Conservation (phyloP, 1,140 invertebrate genomes). For the Drosophila sproati region DNA sequence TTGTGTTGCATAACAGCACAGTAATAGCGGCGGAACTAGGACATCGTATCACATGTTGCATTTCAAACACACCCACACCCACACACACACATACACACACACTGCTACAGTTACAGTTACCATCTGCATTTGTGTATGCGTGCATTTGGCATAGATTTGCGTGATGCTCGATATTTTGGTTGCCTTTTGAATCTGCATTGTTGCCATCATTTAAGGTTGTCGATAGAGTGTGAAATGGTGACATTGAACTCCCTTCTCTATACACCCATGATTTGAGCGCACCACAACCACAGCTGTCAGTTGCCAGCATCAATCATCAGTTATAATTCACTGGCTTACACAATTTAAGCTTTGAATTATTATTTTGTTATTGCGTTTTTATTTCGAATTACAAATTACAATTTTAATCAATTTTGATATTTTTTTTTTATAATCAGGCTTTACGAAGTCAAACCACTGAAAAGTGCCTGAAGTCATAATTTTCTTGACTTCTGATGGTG, state of each 20-base stretch:
- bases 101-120: neutral
- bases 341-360: slow-evolving; percentile 18
- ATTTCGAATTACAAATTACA: neutral
- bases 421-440: no score
- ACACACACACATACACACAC: slow-evolving; percentile 7
- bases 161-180: slow-evolving; percentile 44
- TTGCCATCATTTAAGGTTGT: slow-evolving; percentile 25
- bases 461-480: no score
- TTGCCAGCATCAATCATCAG: slow-evolving; percentile 64
- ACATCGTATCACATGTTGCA: slow-evolving; percentile 81
- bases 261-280: neutral
- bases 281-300: slow-evolving; percentile 19
- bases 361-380: neutral
- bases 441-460: no score
- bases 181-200: slow-evolving; percentile 18
- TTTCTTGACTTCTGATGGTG: no score
- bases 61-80: slow-evolving; percentile 51
- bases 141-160: slow-evolving; percentile 66
- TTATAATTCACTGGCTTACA: slow-evolving; percentile 24
- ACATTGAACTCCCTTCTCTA: neutral
- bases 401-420: neutral
- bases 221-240: neutral
- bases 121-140: slow-evolving; percentile 7
- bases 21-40: slow-evolving; percentile 76
- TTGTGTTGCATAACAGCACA: slow-evolving; percentile 81